Evolutionary conservation across 2,888 invertebrate genomes (phyloP), one percentile per base, ranked within the genome.

Genomic region (Cybosia mesomella): DNA sequence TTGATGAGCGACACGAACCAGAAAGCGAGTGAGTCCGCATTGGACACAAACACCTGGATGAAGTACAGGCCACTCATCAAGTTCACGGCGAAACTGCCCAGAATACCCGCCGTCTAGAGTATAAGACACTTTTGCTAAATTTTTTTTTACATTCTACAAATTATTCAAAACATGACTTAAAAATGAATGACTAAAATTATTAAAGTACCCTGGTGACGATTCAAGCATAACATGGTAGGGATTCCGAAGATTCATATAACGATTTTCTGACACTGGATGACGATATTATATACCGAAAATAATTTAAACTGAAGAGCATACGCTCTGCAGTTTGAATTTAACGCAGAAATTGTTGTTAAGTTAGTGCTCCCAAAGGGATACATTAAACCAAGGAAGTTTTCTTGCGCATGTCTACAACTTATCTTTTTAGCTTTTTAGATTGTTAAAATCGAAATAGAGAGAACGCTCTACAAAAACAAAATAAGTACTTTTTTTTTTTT

Each of bases 1-100:
- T 97, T 98, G 77, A 98, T 96, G 70, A 98, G 95, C 0, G 97
- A 97, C 58, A 98, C 96, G 67, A 97, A 94, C 97, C 97, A 97
- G 86, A 97, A 96, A 11, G 96, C 96, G 55, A 96, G 95, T 0
- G 97, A 96, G 76, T 95, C 95, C 0, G 97, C 96, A 83, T 96
- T 96, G 72, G 96, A 96, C 1, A 98, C 96, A 84, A 97, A 97
- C 76, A 98, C 96, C 92, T 98, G 97, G 76, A 97, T 96, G 89
- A 98, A 97, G 92, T 98, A 98, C 77, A 98, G 95, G 43, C 97
- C 95, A 81, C 97, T 97, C 93, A 98, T 95, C 77, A 97, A 95
- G 86, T 97, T 97, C 32, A 98, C 97, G 0, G 97, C 96, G 82
- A 98, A 97, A 81, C 97, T 97, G 75, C 97, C 97, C 66, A 98